Conservation (phyloP, 2,113 vertebrate species). For the Ibidorhyncha struthersii region DNA sequence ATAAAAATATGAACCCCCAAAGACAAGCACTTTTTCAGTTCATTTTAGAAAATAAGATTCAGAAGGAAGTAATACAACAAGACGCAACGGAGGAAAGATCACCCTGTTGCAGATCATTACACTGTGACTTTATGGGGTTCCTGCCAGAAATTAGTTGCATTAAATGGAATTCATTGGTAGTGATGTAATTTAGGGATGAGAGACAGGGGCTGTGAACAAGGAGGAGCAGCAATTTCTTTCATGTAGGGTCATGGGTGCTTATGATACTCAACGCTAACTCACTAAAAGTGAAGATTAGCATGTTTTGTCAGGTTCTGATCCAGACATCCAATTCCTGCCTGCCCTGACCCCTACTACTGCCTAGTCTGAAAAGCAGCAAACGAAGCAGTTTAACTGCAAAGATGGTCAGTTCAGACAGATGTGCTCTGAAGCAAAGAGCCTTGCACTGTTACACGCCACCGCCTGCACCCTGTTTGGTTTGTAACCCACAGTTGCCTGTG, state of each 20-base stretch:
- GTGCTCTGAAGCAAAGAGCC: background rate
- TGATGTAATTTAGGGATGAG: background rate
- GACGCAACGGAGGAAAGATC: background rate
- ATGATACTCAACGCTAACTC: background rate
- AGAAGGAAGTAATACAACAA: background rate
- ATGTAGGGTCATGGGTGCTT: background rate
- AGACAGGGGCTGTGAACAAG: background rate
- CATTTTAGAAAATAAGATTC: background rate
- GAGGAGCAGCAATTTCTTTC: background rate
- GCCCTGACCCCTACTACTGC: background rate
- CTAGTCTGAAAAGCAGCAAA: background rate
- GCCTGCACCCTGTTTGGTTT: background rate
- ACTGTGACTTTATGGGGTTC: background rate
- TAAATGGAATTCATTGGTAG: background rate
- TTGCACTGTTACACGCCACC: background rate
- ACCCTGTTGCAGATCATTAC: background rate
- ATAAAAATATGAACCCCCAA: background rate
- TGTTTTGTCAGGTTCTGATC: background rate
- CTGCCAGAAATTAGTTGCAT: background rate
- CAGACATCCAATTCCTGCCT: background rate
- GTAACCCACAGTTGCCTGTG: fast-evolving
- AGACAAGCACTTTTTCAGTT: background rate
- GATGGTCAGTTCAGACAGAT: background rate
- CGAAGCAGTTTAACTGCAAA: background rate
- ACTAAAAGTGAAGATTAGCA: background rate